phyloP scores from a whole-genome alignment of 2,113 vertebrate species.

The Brachyhypopomus gauderio region DNA sequence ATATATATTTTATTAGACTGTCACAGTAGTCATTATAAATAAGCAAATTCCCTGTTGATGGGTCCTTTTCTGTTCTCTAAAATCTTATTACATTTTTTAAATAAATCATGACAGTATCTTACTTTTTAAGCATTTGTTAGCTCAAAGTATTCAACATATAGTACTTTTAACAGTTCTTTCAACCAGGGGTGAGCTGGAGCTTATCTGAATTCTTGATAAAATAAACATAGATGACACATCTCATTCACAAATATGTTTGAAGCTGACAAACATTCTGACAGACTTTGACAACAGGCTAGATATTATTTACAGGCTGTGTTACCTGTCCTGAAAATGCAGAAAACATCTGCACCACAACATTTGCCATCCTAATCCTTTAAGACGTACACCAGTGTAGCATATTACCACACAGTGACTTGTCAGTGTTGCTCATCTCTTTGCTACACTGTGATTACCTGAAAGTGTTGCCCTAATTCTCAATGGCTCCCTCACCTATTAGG shows the following conservation, averaged over 20 bases:
- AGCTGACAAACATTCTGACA: background rate
- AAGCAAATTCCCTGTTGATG: background rate
- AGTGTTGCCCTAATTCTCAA: slow-evolving; percentile 35
- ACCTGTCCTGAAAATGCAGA: background rate
- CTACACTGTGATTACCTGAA: slow-evolving; percentile 41
- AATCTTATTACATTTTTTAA: background rate
- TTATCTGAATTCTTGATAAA: background rate
- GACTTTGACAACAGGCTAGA: background rate
- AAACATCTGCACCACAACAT: background rate
- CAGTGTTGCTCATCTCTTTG: slow-evolving; percentile 20
- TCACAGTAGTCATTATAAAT: slow-evolving; percentile 17
- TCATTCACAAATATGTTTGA: background rate
- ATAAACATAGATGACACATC: background rate
- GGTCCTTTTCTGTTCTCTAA: background rate
- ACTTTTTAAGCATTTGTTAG: background rate
- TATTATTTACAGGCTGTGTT: background rate
- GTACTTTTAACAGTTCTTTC: background rate
- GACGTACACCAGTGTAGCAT: background rate
- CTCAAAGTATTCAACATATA: background rate
- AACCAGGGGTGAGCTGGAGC: background rate
- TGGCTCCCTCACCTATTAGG: slow-evolving; percentile 33
- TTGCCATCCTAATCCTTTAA: background rate
- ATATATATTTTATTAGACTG: slow-evolving; percentile 8
- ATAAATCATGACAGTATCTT: background rate
- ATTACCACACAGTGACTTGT: slow-evolving; percentile 28